Conservation (phyloP, 2,797 vertebrate genomes). For the Sylvilagus floridanus region DNA sequence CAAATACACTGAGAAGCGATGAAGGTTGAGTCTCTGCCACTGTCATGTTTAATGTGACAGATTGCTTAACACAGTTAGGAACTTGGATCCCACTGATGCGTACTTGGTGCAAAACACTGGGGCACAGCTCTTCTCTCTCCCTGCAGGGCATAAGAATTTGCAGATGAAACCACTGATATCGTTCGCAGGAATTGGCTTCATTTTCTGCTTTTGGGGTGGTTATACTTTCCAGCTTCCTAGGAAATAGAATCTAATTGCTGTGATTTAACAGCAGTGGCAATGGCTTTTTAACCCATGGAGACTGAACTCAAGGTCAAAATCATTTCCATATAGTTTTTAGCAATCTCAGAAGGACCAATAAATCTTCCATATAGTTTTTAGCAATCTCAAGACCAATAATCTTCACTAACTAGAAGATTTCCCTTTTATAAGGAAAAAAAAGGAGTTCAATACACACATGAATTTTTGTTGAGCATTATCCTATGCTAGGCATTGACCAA, state of each 20-base stretch:
- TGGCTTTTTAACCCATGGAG: constrained; percentile 10
- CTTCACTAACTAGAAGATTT: background rate
- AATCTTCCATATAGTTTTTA: constrained; percentile 4
- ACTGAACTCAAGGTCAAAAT: constrained; percentile 11
- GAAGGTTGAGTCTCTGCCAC: background rate
- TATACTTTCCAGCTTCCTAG: constrained; percentile 6
- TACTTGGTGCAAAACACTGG: background rate
- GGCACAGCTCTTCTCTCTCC: background rate
- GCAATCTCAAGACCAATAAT: background rate
- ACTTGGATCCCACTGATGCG: constrained; percentile 1
- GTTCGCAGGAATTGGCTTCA: background rate
- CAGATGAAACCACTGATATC: background rate
- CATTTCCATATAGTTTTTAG: constrained; percentile 4
- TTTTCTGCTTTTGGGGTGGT: background rate
- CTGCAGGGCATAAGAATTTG: background rate
- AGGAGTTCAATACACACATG: background rate
- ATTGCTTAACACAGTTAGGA: constrained; percentile 5
- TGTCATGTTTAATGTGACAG: background rate
- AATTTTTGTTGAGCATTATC: background rate
- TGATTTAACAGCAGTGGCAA: background rate
- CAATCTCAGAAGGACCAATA: background rate
- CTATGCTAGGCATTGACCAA: background rate
- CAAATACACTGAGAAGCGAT: background rate
- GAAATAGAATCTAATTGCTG: background rate
- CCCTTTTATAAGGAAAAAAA: background rate